phyloP scores from a whole-genome alignment of 2,113 vertebrate genomes.

The Crotophaga sulcirostris region DNA sequence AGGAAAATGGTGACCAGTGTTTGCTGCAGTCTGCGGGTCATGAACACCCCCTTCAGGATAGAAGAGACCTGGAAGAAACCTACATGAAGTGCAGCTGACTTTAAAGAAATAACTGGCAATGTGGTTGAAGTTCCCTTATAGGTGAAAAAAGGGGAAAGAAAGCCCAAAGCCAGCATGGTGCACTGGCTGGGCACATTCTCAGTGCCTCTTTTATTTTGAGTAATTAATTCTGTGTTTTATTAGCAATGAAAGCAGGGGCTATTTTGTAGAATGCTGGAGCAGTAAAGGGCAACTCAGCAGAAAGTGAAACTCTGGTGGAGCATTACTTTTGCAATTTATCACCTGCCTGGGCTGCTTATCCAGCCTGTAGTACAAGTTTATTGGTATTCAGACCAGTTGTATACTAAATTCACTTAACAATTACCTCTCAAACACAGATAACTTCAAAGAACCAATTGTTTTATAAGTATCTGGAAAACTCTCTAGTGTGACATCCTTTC shows the following conservation, averaged over 20 bases:
- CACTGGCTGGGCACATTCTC: conserved; percentile 46
- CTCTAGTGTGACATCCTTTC: not conserved
- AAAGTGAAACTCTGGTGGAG: conserved; percentile 55
- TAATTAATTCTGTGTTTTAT: conserved; percentile 73
- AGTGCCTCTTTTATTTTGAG: conserved; percentile 47
- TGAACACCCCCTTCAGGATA: not conserved
- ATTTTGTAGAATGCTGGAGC: conserved; percentile 47
- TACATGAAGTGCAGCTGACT: not conserved
- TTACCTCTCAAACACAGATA: not conserved
- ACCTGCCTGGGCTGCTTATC: conserved; percentile 67
- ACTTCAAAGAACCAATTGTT: not conserved
- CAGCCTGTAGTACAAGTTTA: conserved; percentile 57
- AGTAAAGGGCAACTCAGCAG: conserved; percentile 64
- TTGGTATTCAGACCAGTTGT: conserved; percentile 55
- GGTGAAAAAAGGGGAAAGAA: not conserved
- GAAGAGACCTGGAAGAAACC: not conserved
- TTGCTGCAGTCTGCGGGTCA: not conserved
- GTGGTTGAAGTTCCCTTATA: not conserved
- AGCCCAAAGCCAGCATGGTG: not conserved
- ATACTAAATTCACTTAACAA: conserved; percentile 14
- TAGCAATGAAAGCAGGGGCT: conserved; percentile 48
- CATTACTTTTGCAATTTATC: conserved; percentile 67
- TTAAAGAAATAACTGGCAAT: not conserved
- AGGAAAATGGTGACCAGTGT: not conserved
- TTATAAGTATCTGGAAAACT: not conserved